Conservation (phyloP, 2,888 invertebrate genomes). For the Acleris literana region DNA sequence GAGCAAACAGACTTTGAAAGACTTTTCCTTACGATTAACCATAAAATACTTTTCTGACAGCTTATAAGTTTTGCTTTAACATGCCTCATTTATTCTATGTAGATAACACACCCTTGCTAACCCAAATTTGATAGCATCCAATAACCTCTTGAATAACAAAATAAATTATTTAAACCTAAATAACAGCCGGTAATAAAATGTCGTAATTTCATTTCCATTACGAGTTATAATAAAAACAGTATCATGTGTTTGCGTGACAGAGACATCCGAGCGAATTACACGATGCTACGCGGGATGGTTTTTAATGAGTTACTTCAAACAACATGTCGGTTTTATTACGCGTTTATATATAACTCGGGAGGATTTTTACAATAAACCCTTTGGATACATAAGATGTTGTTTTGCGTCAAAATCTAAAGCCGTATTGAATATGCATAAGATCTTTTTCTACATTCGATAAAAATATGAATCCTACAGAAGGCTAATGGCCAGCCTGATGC, state of each 20-base stretch:
- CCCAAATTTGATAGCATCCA: no score
- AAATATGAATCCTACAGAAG: no score
- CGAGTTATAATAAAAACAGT: constrained; percentile 30
- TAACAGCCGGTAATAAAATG: constrained; percentile 25
- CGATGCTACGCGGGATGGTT: constrained; percentile 50
- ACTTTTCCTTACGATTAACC: no score
- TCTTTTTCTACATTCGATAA: no score
- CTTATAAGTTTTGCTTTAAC: no score
- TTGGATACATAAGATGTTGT: neutral
- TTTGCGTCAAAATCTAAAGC: no score
- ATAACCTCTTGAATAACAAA: neutral
- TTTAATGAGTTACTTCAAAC: constrained; percentile 50
- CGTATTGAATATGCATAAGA: no score
- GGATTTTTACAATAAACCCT: constrained; percentile 1
- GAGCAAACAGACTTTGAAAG: no score
- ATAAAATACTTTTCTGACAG: no score
- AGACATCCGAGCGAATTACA: constrained; percentile 46
- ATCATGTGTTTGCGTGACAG: constrained; percentile 23
- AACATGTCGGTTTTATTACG: constrained; percentile 28
- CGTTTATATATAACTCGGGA: constrained; percentile 3
- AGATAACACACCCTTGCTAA: no score
- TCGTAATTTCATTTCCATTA: constrained; percentile 31
- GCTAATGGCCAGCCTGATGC: no score
- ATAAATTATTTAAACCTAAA: constrained; percentile 10
- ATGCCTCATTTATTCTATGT: no score